Evolutionary conservation across 92 coral and sea anemone species (phyloP).

Genomic region (Porites rus): DNA sequence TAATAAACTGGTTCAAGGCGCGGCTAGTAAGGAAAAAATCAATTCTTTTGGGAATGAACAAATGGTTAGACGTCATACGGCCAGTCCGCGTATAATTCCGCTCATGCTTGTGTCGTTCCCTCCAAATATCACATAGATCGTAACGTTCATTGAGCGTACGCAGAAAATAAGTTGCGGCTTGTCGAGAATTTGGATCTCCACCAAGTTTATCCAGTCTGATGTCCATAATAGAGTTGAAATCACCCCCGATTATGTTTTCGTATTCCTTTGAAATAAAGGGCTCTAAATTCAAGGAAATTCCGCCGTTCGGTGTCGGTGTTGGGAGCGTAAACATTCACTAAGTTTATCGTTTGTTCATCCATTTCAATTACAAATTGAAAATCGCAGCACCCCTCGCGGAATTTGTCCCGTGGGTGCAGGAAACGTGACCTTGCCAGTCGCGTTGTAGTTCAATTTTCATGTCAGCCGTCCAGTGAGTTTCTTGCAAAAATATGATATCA

Average conservation of each 20-base stretch:
- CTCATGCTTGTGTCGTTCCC: neutral
- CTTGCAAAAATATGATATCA: slow-evolving; percentile 58
- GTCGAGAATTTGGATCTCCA: neutral
- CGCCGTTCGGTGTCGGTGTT: slow-evolving; percentile 18
- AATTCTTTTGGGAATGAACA: neutral
- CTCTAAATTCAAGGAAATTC: neutral
- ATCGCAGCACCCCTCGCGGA: slow-evolving; percentile 47
- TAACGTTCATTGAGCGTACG: neutral
- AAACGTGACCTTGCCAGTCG: slow-evolving; percentile 42
- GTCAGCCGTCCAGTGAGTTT: slow-evolving; percentile 47
- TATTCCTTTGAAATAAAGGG: neutral
- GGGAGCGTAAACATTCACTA: slow-evolving; percentile 36
- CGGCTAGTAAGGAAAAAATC: neutral
- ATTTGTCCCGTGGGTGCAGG: slow-evolving; percentile 34
- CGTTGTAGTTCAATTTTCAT: slow-evolving; percentile 17
- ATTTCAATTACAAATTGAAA: neutral
- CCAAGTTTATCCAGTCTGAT: slow-evolving; percentile 10
- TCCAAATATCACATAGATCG: slow-evolving; percentile 38
- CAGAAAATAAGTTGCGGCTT: neutral
- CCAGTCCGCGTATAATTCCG: slow-evolving; percentile 38
- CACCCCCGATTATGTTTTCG: slow-evolving; percentile 34
- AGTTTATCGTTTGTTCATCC: neutral
- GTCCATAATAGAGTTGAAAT: slow-evolving; percentile 26
- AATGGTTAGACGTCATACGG: neutral
- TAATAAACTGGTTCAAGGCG: neutral